Base-by-base conservation (phyloP, 2,888 invertebrate genomes). In the Plemyria rubiginata region DNA sequence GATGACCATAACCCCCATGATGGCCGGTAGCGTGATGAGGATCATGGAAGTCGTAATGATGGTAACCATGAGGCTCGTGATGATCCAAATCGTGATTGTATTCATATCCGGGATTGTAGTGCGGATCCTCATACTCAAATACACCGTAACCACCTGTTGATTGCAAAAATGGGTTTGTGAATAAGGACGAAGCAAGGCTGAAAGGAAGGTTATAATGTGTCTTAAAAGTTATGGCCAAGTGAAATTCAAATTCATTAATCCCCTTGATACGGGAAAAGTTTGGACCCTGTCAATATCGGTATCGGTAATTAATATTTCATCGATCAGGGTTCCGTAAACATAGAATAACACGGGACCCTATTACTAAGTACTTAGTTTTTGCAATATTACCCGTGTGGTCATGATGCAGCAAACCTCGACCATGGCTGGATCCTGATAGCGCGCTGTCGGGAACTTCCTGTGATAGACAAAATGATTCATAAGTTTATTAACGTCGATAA, bases 401-500 rank as follows among this genome's bases (percentile, higher is more conserved):
- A 64, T 86, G 82, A 66, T 86, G 87, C 41, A 84, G 70, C 51
- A 88, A 76, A 3, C 88, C 90, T 65, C 87, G 80, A 41, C 85
- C 81, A 66, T 90, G 77, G 65, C 81, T 86, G 2, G 89, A 84
- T 64, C 86, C 78, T 43, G 91, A 87, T 54, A 87, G 63, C 6
- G 74, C 78, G 67, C 78, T 90, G 71, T 92, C 92, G 5, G 85
- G 76, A 57, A 82, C 71, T 66, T 89, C 87, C 91, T 92, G 82
- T 57, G 80, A 86, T 52, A 54, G 72, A 50, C 56, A 57, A 68
- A 43, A 62, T 75, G 69, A 74, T 54, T 73, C 68, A 75, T 68
- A 54, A 9, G 41, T 48, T 59, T 66, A 65, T 36, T 40, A 13
- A 13, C 16, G 46, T 40, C 16, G 4, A 15, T 11, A n/a, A 58